A percentile compares a stretch with the other conserved stretches of the same genome.
phyloP scores from a whole-genome alignment of 2,888 invertebrate species.

The Elegia similella region DNA sequence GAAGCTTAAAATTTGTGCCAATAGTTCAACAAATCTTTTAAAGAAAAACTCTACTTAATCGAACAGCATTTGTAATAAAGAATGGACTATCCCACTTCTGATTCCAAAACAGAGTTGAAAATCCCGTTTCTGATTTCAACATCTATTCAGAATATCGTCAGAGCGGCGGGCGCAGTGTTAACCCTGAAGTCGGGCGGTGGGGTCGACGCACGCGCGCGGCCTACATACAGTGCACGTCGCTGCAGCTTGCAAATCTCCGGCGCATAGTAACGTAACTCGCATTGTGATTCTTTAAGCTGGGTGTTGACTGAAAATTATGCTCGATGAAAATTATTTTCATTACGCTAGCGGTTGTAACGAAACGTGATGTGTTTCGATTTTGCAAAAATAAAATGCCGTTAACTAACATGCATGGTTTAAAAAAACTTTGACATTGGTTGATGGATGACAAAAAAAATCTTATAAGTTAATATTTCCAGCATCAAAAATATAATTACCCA shows the following conservation, averaged over 20 bases:
- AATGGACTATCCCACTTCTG: background rate
- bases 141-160: background rate
- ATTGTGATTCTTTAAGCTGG: slow-evolving; percentile 14
- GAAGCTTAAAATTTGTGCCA: no score
- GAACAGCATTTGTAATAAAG: background rate
- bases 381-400: no score
- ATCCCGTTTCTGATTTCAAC: background rate
- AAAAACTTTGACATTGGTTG: no score
- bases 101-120: background rate
- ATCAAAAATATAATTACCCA: no score
- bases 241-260: slow-evolving; percentile 62
- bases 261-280: slow-evolving; percentile 29
- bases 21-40: no score
- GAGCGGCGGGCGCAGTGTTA: slow-evolving; percentile 37
- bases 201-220: slow-evolving; percentile 73
- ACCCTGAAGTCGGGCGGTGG: slow-evolving; percentile 75
- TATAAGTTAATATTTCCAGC: no score
- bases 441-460: no score
- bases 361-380: no score
- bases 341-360: no score
- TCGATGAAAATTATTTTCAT: no score
- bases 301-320: background rate
- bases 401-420: no score
- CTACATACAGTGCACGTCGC: slow-evolving; percentile 68
- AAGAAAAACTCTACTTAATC: no score